Conservation (phyloP, 2,113 vertebrate species). For the Mellivora capensis region DNA sequence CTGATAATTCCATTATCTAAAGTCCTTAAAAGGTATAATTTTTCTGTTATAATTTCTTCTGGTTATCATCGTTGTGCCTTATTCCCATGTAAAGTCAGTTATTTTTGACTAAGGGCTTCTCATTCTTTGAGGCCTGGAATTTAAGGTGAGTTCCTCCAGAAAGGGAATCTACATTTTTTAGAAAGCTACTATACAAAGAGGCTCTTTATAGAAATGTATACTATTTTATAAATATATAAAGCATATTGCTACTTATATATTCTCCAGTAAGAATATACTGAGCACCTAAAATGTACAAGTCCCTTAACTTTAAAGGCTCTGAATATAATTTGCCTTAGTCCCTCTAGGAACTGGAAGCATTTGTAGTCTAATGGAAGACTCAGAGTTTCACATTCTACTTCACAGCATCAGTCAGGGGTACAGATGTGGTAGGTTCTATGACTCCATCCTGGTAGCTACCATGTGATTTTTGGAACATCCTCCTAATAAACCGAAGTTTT, state of each 20-base stretch:
- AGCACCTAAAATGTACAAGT: background rate
- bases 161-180: background rate
- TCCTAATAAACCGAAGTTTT: background rate
- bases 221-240: background rate
- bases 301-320: background rate
- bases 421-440: background rate
- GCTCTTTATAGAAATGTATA: background rate
- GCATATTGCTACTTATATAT: background rate
- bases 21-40: background rate
- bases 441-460: background rate
- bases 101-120: background rate
- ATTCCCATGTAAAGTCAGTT: background rate
- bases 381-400: background rate
- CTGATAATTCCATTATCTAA: background rate
- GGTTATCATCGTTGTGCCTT: background rate
- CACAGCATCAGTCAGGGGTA: background rate
- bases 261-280: background rate
- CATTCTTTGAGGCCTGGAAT: background rate
- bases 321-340: background rate
- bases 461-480: background rate
- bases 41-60: background rate
- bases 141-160: background rate
- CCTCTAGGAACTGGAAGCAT: background rate
- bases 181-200: background rate
- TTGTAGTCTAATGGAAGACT: background rate